Conservation (phyloP, 2,888 invertebrate species). For the Calameuta filiformis region DNA sequence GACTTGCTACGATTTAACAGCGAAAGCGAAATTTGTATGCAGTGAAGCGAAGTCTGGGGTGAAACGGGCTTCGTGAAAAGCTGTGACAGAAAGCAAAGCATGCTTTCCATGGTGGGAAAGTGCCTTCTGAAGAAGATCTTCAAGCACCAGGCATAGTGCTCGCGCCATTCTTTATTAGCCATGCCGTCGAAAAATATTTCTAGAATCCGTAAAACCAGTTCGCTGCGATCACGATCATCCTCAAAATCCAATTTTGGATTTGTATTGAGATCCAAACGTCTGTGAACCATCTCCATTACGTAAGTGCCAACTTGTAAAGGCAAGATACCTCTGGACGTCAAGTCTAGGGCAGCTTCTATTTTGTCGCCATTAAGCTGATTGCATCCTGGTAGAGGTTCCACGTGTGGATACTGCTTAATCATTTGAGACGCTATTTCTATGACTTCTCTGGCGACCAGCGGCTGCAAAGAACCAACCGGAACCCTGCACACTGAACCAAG, state of each 20-base stretch:
- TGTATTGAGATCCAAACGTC: conserved; percentile 52
- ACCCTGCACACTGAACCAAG: conserved; percentile 60
- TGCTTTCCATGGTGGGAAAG: conserved; percentile 47
- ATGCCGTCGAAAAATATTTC: conserved; percentile 58
- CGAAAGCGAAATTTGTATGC: conserved; percentile 58
- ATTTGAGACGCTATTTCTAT: conserved; percentile 58
- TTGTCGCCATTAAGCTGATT: conserved; percentile 57
- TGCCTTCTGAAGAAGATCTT: conserved; percentile 60
- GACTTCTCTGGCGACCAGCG: conserved; percentile 46
- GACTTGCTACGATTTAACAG: conserved; percentile 55
- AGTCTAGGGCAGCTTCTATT: conserved; percentile 47
- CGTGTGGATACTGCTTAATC: conserved; percentile 46
- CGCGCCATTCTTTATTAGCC: conserved; percentile 30
- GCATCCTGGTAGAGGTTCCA: conserved; percentile 42
- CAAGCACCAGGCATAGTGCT: conserved; percentile 56
- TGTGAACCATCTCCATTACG: conserved; percentile 60
- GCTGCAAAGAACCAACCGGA: conserved; percentile 48
- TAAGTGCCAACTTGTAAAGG: conserved; percentile 60
- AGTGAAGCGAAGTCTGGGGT: conserved; percentile 49
- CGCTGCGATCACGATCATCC: conserved; percentile 44
- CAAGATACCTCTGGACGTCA: conserved; percentile 49
- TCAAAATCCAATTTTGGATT: conserved; percentile 53
- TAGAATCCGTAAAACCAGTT: conserved; percentile 48
- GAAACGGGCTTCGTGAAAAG: conserved; percentile 53
- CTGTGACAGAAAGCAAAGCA: conserved; percentile 53